phyloP scores from a whole-genome alignment of 2,888 invertebrate genomes.

The Sialis lutaria region DNA sequence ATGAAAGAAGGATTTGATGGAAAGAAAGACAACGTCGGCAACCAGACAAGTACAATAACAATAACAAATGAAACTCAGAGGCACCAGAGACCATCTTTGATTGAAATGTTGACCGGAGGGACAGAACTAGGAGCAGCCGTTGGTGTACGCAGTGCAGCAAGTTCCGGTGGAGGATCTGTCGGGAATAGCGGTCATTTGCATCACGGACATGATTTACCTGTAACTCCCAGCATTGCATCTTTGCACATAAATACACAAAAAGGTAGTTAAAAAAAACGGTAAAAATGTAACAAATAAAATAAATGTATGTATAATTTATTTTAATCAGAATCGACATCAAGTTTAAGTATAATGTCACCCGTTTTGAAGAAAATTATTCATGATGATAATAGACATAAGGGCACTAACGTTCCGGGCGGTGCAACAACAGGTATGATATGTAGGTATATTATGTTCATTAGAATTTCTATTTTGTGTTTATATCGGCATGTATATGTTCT shows the following conservation, averaged over 20 bases:
- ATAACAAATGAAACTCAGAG: constrained; percentile 21
- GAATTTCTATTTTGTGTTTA: too few species aligned
- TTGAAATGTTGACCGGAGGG: constrained; percentile 44
- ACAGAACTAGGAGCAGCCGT: constrained; percentile 2
- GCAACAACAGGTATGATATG: constrained; percentile 11
- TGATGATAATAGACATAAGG: constrained; percentile 18
- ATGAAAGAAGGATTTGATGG: too few species aligned
- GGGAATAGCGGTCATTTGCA: background rate
- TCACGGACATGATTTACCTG: background rate
- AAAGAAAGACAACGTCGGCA: constrained; percentile 13
- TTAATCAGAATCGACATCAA: constrained; percentile 19
- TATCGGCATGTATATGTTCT: too few species aligned
- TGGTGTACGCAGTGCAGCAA: background rate
- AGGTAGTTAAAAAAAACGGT: too few species aligned
- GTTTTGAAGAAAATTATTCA: constrained; percentile 20
- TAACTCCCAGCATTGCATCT: constrained; percentile 6
- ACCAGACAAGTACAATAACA: constrained; percentile 15
- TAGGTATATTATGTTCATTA: constrained; percentile 1
- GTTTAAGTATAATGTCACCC: constrained; percentile 23
- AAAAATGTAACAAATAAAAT: background rate
- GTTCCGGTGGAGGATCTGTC: background rate
- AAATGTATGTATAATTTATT: background rate
- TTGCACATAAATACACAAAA: too few species aligned
- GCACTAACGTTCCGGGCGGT: constrained; percentile 13
- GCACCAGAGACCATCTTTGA: constrained; percentile 47